These are phyloP conservation scores for Zosterops pallidus DNA, from an alignment of 2,113 vertebrate species.

Conservation along the genomic window DNA sequence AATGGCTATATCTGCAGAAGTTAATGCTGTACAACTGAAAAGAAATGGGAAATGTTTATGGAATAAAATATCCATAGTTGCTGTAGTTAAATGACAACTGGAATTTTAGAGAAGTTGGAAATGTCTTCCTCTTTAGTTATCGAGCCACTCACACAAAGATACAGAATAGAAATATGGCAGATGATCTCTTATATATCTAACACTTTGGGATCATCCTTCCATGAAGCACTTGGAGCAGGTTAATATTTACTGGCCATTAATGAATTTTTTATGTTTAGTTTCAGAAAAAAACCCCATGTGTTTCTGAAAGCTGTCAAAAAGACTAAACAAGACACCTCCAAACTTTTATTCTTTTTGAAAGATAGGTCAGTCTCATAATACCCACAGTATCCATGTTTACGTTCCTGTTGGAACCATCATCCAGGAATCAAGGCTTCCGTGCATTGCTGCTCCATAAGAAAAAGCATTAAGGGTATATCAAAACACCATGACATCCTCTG, in stretches of 20 bases:
- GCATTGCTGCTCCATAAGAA: background rate
- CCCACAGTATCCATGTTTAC: rapidly evolving
- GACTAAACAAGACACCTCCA: background rate
- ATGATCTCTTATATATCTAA: background rate
- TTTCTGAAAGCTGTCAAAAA: background rate
- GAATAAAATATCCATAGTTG: background rate
- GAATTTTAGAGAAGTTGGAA: background rate
- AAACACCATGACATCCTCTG: background rate
- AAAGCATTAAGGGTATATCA: background rate
- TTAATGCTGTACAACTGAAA: background rate
- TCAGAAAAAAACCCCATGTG: background rate
- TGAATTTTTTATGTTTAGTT: background rate
- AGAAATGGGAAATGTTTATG: background rate
- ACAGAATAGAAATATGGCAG: background rate
- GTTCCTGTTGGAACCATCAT: background rate
- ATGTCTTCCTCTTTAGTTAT: background rate
- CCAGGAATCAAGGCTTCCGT: background rate
- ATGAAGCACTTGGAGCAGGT: background rate
- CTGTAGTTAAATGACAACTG: background rate
- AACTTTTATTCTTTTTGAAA: background rate
- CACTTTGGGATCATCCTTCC: background rate
- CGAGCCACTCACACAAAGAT: background rate
- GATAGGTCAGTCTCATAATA: background rate
- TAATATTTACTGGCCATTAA: background rate
- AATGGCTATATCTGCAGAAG: background rate